phyloP scores from a whole-genome alignment of 2,888 invertebrate species.

The Andrena haemorrhoa region DNA sequence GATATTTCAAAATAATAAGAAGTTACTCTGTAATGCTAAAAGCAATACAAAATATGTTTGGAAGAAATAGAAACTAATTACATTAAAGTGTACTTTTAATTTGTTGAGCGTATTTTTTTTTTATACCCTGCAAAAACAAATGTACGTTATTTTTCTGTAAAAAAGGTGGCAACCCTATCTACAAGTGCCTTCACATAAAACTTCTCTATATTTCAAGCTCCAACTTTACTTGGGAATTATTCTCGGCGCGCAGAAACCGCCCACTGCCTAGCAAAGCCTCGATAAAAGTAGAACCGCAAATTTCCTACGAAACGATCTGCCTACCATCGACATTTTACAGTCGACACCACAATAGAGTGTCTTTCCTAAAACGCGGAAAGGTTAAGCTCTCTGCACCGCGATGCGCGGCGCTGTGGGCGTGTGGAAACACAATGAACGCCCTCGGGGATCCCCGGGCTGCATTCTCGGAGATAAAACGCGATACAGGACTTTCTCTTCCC shows the following conservation, averaged over 20 bases:
- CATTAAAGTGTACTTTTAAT: too few relatives aligned
- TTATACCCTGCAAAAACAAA: too few relatives aligned
- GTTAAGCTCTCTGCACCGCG: constrained; percentile 13
- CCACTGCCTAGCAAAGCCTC: not conserved
- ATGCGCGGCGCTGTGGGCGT: not conserved
- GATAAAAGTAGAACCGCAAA: not conserved
- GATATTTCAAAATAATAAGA: too few relatives aligned
- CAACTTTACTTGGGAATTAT: not conserved
- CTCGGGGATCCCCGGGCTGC: not conserved
- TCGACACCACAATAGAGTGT: not conserved
- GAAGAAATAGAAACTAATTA: too few relatives aligned
- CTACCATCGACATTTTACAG: constrained; percentile 28
- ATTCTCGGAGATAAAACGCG: constrained; percentile 20
- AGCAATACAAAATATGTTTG: too few relatives aligned
- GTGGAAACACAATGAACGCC: constrained; percentile 24
- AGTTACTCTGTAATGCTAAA: too few relatives aligned
- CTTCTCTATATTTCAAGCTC: too few relatives aligned
- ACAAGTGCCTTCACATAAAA: too few relatives aligned
- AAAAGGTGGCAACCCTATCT: too few relatives aligned
- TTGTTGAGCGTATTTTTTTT: too few relatives aligned
- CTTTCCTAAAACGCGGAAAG: constrained; percentile 12
- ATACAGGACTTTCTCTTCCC: constrained; percentile 37
- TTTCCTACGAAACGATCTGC: constrained; percentile 7
- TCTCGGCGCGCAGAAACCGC: not conserved
- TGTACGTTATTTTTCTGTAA: too few relatives aligned